A percentile compares a stretch with the other conserved stretches of the same genome.
phyloP scores from a whole-genome alignment of 2,888 invertebrate species.

The Patella caerulea region DNA sequence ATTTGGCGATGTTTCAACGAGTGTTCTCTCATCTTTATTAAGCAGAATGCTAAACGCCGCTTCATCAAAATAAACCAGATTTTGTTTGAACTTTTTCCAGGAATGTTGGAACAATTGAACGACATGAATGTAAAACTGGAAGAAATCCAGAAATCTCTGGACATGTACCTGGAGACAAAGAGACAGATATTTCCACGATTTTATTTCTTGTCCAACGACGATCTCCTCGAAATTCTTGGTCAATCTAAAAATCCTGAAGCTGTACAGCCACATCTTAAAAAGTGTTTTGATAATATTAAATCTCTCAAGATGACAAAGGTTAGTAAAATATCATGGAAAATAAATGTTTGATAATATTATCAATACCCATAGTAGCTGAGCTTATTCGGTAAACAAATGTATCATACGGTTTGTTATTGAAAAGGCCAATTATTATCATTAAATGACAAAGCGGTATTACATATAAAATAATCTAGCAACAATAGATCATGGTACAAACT shows the following conservation, averaged over 20 bases:
- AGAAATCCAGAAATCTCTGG: conserved; percentile 84
- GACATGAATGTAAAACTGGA: conserved; percentile 84
- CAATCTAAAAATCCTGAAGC: conserved; percentile 87
- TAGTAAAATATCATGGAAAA: not conserved
- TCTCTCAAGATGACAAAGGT: conserved; percentile 70
- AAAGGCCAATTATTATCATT: too few relatives aligned
- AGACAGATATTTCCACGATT: conserved; percentile 88
- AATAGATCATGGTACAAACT: too few relatives aligned
- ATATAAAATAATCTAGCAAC: too few relatives aligned
- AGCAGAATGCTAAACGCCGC: too few relatives aligned
- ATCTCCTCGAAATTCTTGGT: conserved; percentile 86
- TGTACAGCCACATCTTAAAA: conserved; percentile 88
- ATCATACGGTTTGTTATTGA: too few relatives aligned
- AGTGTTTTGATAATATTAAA: conserved; percentile 88
- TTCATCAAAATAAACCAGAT: conserved; percentile 51
- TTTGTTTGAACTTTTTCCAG: conserved; percentile 60
- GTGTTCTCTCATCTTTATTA: too few relatives aligned
- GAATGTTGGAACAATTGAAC: conserved; percentile 79
- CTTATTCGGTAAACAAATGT: too few relatives aligned
- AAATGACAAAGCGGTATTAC: too few relatives aligned
- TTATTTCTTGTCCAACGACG: conserved; percentile 87
- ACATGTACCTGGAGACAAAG: conserved; percentile 89
- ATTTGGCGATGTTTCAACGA: too few relatives aligned
- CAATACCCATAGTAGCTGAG: too few relatives aligned
- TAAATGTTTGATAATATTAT: not conserved